A percentile compares a stretch with the other conserved stretches of the same genome.
These are phyloP conservation scores for Carollia perspicillata DNA, from an alignment of 2,113 vertebrate species.

Conservation along the genomic window DNA sequence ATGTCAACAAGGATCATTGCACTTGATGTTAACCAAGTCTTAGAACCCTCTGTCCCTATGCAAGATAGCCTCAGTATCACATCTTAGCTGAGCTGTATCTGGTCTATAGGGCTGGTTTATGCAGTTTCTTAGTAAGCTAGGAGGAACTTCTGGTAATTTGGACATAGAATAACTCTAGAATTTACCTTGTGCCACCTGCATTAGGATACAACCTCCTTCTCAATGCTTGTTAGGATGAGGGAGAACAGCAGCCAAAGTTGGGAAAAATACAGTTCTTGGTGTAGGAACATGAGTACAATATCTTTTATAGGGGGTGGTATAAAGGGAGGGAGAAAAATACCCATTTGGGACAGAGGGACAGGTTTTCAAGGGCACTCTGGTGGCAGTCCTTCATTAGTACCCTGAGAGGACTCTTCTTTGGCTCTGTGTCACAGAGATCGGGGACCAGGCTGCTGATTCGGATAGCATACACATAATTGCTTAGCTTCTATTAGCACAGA, in stretches of 20 bases:
- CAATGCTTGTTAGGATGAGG: not conserved
- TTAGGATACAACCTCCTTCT: not conserved
- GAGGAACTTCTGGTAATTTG: not conserved
- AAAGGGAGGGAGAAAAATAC: not conserved
- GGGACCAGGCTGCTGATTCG: constrained; percentile 52
- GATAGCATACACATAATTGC: constrained; percentile 60
- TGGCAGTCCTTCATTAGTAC: constrained; percentile 55
- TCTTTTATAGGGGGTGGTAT: no score
- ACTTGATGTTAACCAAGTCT: not conserved
- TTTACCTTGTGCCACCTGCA: not conserved
- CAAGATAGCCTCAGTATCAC: fast-evolving
- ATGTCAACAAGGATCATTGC: no score
- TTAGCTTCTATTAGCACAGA: constrained; percentile 60
- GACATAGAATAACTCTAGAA: not conserved
- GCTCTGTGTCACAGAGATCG: constrained; percentile 1
- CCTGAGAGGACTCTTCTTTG: constrained; percentile 23
- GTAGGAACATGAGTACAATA: not conserved
- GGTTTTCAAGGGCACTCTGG: not conserved
- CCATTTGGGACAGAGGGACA: not conserved
- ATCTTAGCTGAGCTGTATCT: not conserved
- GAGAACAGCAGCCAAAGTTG: not conserved
- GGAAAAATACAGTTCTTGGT: not conserved
- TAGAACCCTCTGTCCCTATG: not conserved
- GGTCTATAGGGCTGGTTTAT: not conserved
- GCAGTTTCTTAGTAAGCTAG: not conserved